Conservation (phyloP, 2,888 invertebrate species). For the Atethmia centrago region DNA sequence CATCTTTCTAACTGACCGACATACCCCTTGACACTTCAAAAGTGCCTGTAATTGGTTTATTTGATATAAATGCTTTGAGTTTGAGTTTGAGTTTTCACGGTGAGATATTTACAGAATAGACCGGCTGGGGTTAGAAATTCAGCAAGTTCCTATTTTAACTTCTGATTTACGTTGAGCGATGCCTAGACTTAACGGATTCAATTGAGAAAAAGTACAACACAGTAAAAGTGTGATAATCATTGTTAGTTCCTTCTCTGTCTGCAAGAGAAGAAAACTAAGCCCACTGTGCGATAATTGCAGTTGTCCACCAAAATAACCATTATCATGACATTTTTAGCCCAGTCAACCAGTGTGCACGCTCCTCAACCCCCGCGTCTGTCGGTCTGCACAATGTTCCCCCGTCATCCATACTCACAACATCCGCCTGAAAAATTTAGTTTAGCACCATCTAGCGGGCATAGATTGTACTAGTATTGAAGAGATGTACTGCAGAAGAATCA, state of each 20-base stretch:
- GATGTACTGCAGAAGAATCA: constrained; percentile 14
- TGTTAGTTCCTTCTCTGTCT: not conserved
- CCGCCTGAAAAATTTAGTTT: constrained; percentile 45
- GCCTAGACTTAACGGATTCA: not conserved
- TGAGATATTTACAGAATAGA: not conserved
- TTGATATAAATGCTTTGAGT: too few species aligned
- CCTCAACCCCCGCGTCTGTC: constrained; percentile 39
- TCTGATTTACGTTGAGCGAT: not conserved
- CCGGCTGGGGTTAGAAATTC: not conserved
- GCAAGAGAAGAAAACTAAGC: not conserved
- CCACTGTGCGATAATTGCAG: not conserved
- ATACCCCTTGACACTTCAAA: too few species aligned
- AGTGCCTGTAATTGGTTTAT: too few species aligned
- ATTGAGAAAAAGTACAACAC: not conserved
- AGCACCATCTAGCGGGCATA: constrained; percentile 51
- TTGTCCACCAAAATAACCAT: not conserved
- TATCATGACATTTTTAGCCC: not conserved
- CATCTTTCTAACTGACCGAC: too few species aligned
- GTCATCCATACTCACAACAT: constrained; percentile 59
- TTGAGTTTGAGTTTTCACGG: too few species aligned
- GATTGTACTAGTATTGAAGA: not conserved
- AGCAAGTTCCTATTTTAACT: not conserved
- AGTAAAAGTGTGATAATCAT: not conserved
- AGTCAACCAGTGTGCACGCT: constrained; percentile 33
- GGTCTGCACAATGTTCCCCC: constrained; percentile 60